Evolutionary conservation across 2,888 invertebrate species (phyloP), one percentile per base, ranked within the genome.

Genomic region (Drosophila birchii): DNA sequence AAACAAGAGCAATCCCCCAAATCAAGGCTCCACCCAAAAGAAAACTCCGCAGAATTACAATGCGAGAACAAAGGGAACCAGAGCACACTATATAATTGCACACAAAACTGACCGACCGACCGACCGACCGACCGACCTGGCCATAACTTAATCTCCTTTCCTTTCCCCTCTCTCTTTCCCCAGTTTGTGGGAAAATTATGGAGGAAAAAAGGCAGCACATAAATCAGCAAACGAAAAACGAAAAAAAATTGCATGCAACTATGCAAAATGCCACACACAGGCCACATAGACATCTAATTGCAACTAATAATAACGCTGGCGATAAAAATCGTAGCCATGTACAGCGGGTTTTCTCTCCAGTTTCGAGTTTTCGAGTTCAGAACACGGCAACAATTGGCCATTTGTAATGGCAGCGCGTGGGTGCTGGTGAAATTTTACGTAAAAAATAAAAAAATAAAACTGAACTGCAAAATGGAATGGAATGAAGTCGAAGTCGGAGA

Each of bases 261-360:
- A 63, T 62, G 72, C 64, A 61, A 75, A 73, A 73, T 75, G 73
- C 82, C 81, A 75, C 79, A 77, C 88, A 77, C 88, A 75, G 72
- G 76, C 77, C 77, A 76, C 79, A 77, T 85, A 75, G 83, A 78
- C 81, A 83, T 80, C 90, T 90, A 90, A 90, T 90, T 88, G 85
- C 82, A 75, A 76, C 80, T 84, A 89, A 86, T 86, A 86, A 90
- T 88, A 90, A 86, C 71, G 80, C 76, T 74, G 70, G 64, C 89
- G 77, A 87, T 89, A 85, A 76, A 77, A 76, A 87, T 81, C 76
- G 68, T 53, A 49, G 54, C 34, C 51, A 76, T 68, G 72, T 71
- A 61, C 44, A 20, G 53, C 36, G 44, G 18, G 11, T 18, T 39
- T 16, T 7, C 47, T 47, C 29, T 41, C 47, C 34, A 51, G 53